Evolutionary conservation across 2,797 vertebrate genomes (phyloP), one percentile per base, ranked within the genome.

Genomic region (Crax fasciolata): DNA sequence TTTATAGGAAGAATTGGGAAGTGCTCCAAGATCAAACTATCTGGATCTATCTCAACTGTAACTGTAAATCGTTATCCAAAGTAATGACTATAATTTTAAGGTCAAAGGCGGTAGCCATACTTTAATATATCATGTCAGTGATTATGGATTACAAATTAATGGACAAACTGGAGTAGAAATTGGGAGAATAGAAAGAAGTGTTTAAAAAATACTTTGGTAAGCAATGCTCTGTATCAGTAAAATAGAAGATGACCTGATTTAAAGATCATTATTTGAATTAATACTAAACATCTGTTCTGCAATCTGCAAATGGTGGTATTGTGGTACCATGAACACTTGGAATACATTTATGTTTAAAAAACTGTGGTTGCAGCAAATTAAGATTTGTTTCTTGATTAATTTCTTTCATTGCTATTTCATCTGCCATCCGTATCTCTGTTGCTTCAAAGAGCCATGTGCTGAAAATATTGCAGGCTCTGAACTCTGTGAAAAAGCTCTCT

Each of bases 51-150:
- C 75, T 83, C 92, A 96, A 92, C 61, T 89, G 52, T 72, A 91
- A 68, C 93, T 54, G 82, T 92, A 96, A 96, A 91, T 96, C 89
- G 80, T 89, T 90, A 89, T 90, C 59, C 87, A 82, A 89, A 95
- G 62, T 92, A 96, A 96, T 71, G 35, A 58, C 75, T 94, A 44
- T 92, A 87, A 95, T 92, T 93, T 95, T 96, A 92, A 90, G 92
- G 88, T 95, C 92, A 97, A 93, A 89, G 94, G 65, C 84, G 75
- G 79, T 78, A 90, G 93, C 58, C 93, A 87, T 71, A 54, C 39
- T 92, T 35, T 82, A 93, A 92, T 96, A 68, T 51, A 74, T 96
- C 89, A 93, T 68, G 89, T 78, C 90, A 92, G 24, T 94, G 88
- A 85, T 85, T 96, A 93, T 77, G 87, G 68, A 94, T 92, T 80